Conservation (phyloP, 2,888 invertebrate genomes). For the Torymus aiolomorphi region DNA sequence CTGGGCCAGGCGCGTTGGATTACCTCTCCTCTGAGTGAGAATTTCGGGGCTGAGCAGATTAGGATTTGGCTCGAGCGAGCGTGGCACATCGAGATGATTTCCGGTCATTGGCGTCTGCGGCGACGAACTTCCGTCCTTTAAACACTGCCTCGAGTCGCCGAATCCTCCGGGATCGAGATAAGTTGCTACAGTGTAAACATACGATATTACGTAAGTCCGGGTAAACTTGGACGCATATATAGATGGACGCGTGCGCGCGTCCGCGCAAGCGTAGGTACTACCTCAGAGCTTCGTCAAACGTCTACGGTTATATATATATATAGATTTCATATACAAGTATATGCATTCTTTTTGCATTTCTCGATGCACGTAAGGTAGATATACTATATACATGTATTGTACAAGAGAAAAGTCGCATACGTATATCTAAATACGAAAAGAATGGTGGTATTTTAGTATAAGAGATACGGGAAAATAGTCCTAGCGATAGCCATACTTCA, state of each 20-base stretch:
- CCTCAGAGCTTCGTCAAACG: no score
- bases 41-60: conserved; percentile 90
- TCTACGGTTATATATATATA: no score
- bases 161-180: conserved; percentile 77
- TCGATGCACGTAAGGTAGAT: not conserved
- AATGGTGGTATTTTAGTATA: no score
- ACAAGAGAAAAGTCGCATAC: not conserved
- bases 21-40: conserved; percentile 82
- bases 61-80: conserved; percentile 83
- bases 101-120: conserved; percentile 78
- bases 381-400: no score
- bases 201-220: conserved; percentile 42
- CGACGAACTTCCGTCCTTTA: conserved; percentile 81
- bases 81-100: conserved; percentile 88
- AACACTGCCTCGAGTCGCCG: conserved; percentile 81
- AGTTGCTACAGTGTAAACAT: conserved; percentile 74
- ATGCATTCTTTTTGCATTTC: no score
- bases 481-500: no score
- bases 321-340: no score
- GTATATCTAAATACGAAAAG: no score
- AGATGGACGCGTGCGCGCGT: no score
- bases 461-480: no score
- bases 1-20: no score
- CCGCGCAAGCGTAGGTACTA: no score
- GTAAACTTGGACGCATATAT: conserved; percentile 19